Evolutionary conservation across 2,797 vertebrate genomes (phyloP), one percentile per base, ranked within the genome.

Genomic region (Rhinella marina): DNA sequence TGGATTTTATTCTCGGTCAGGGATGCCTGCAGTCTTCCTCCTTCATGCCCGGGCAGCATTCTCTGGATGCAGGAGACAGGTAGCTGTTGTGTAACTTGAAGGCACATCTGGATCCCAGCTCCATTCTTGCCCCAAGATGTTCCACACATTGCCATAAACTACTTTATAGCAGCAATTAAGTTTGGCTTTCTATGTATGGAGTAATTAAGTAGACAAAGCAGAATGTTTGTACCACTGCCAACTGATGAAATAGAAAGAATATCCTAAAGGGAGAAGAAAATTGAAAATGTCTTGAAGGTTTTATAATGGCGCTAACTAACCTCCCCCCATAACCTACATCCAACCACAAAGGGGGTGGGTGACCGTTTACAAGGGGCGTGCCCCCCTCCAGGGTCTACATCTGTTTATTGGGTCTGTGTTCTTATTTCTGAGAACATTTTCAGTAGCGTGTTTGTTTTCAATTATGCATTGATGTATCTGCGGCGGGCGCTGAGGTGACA

Each of bases 141-240:
- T 84, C n/a, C 68, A 52, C 32, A 87, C n/a, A 87, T 54, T 87
- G 54, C 27, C 64, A 72, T 86, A 81, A 87, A 82, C 11, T 16
- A 32, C 56, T 81, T 87, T 87, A 81, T 75, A 87, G 66, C 66
- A 62, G 10, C 23, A 87, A 87, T 82, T 73, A 87, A 50, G 14
- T 66, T 73, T 61, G 32, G 29, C 54, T 81, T 87, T 87, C 79
- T 57, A 21, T 82, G 66, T 75, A 27, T n/a, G 5, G n/a, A 75
- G 66, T 87, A 81, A 87, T 87, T 81, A 87, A 86, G 72, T 54
- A 86, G 77, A 86, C 73, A 68, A 87, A 80, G 32, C 66, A 29
- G 54, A 72, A 81, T 87, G 54, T 73, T 62, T 87, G 79, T 87
- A 75, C 8, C 6, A 8, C 23, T 82, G 86, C 79, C 66, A 82